Base-by-base conservation (phyloP, 2,797 vertebrate genomes). In the Diplodus puntazzo region DNA sequence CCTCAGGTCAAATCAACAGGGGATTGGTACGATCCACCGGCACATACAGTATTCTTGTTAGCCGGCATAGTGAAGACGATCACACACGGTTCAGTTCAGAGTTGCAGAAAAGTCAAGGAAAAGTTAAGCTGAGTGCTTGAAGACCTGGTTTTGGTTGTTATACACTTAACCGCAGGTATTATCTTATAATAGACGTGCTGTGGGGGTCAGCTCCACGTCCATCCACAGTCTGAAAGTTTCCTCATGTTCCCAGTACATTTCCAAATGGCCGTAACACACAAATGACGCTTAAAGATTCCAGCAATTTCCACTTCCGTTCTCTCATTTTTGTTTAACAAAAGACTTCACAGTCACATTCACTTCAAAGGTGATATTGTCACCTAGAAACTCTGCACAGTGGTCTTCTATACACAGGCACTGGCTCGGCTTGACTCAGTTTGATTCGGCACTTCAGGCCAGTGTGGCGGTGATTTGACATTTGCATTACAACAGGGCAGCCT, bases 1-100 rank as follows among this genome's bases (percentile, higher is more conserved):
- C 77, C 76, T 75, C 39, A 25, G 84, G 82, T 85, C 55, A 58
- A 61, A 80, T 45, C 83, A 54, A 73, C 5, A 1, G 80, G 72
- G 80, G 68, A 57, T 39, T 30, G 45, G 10, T 52, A 0, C 46
- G 1, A 46, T 74, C 55, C 63, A 13, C n/a, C 14, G 3, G 63
- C 70, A 67, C 49, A 14, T 27, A 39, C 39, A 39, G 39, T 11
- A 1, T 20, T 58, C 72, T 75, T 48, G 66, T 81, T 76, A 83
- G 58, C 49, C 0, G 0, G 20, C 16, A 2, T 54, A 20, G 45
- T 60, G 72, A 49, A 46, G 70, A 54, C 45, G 67, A 88, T 78
- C 54, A 49, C 27, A 74, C 79, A n/a, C 8, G 2, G 25, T 52
- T 77, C 58, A 60, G 64, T 23, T 30, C 7, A 3, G 9, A 69